Evolutionary conservation across 1,140 invertebrate species (phyloP), one percentile per base, ranked within the genome.

Genomic region (Whitmania pigra): DNA sequence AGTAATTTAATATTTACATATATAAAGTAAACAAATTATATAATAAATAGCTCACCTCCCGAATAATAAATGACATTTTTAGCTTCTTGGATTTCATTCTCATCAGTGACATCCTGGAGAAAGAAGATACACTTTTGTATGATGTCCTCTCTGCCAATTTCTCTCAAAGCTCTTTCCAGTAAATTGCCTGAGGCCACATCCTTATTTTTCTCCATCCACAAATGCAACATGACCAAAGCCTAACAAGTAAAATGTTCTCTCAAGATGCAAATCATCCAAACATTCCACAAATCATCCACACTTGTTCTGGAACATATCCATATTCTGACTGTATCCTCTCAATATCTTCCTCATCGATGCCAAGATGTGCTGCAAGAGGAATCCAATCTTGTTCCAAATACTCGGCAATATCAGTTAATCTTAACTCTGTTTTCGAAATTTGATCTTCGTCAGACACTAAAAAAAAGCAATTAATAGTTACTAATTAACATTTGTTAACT

Each of bases 331-430:
- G 89, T 66, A 97, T 94, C 71, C 90, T 87, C 73, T 91, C 88
- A 25, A 95, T 89, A 76, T 93, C 91, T 27, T 88, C 88, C 22
- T 90, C 87, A 67, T 88, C 87, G 4, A 97, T 87, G 72, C 91
- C 91, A 53, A 96, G 83, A 73, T 83, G 81, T 40, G 78, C 76
- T 0, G 93, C 93, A 57, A 97, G 82, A 40, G 88, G 87, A 60
- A 92, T 88, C 94, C 94, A 97, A 82, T 97, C 93, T 73, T 90
- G 17, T 13, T 89, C 90, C 22, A 97, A 82, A 17, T 93, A 84
- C 83, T 94, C 93, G 54, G 92, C 93, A 74, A 97, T 91, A 78
- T 96, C 93, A 15, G 91, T 90, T 72, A 97, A 83, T 74, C 92
- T 88, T 72, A 92, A 86, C 75, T 90, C 88, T 36, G 88, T 89